Base-by-base conservation (phyloP, 1,140 invertebrate species). In the Agrypnia vestita region DNA sequence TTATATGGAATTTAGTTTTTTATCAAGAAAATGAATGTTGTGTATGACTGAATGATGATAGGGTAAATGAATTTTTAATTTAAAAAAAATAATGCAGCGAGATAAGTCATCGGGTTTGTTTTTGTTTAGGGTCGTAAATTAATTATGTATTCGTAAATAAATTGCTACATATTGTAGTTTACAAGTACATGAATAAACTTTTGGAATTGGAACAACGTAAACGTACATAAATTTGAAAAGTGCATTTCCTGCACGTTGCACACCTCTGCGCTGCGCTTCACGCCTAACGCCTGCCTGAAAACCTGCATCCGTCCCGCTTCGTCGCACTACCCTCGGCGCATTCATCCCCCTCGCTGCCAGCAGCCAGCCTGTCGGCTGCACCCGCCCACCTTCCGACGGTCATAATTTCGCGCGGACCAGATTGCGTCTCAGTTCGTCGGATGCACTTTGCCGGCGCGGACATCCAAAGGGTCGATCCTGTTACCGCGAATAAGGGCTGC, bases 361-460 rank as follows among this genome's bases (percentile, higher is more conserved):
- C 25, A 35, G 25, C 6, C 25, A 35, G 25, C 6, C 25, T 25
- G 19, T 4, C 49, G 19, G 4, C 19, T 17, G 51, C 51, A 46
- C 3, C 47, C 44, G 11, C 44, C 67, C 35, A 47, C 4, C 55
- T 10, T 51, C 8, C 25, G 25, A 15, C 8, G 62, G 10, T 35
- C 13, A 21, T 43, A 35, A 25, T n/a, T 35, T 10, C 51, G 15
- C 49, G 49, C 72, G 72, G 35, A 17, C 51, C 19, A 46, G 17
- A 6, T 3, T 9, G 19, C 43, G 9, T 15, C 55, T 76, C 75
- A 76, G 75, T 76, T 51, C 44, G 75, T 67, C 75, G 56, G 75
- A 46, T 76, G 75, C 75, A 76, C 55, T 76, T 76, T 76, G 75
- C 59, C 75, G 55, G 21, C 15, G 44, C 43, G 59, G 56, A 64